Evolutionary conservation across 2,888 invertebrate species (phyloP), one percentile per base, ranked within the genome.

Genomic region (Scaptomyza cyrtandrae): DNA sequence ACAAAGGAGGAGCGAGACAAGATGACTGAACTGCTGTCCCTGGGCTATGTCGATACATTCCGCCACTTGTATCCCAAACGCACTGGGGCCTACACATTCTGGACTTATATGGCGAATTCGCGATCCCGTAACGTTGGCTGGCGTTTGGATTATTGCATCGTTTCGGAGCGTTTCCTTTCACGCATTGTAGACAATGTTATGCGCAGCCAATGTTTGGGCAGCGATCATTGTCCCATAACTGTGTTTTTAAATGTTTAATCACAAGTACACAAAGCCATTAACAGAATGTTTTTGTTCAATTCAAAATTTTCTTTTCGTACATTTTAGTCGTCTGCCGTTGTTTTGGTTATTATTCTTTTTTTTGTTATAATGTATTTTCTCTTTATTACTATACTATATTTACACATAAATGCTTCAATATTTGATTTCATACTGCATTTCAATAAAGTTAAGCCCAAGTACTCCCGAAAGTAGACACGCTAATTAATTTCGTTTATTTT

Each of bases 221-320:
- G 98, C 90, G 99, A 99, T 92, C 99, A 99, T 92, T 99, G 99
- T 90, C 99, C 99, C 0, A 94, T 99, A 77, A 94, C 96, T 41
- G 93, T 98, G 48, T 96, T 96, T 89, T 89, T 97, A 54, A 94
- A 95, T 87, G 75, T 91, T 69, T 92, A 91, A 89, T 3, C 41
- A 31, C 11, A 24, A 7, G 16, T 14, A 14, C 16, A 46, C n/a
- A 19, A 19, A 33, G 0, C n/a, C 19, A 6, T 24, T 33, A 14
- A 19, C 35, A 6, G 5, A 3, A 10, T 33, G 6, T 35, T 50
- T 11, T 11, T 48, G 14, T 48, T 46, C 0, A 24, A 46, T 33
- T 35, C 16, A 13, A 29, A 49, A 44, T 37, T 44, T 56, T 31
- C 37, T 19, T 43, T 29, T 6, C n/a, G 6, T 13, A 11, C 16